Conservation (phyloP, 2,797 vertebrate species). For the Rhinichthys osculus region DNA sequence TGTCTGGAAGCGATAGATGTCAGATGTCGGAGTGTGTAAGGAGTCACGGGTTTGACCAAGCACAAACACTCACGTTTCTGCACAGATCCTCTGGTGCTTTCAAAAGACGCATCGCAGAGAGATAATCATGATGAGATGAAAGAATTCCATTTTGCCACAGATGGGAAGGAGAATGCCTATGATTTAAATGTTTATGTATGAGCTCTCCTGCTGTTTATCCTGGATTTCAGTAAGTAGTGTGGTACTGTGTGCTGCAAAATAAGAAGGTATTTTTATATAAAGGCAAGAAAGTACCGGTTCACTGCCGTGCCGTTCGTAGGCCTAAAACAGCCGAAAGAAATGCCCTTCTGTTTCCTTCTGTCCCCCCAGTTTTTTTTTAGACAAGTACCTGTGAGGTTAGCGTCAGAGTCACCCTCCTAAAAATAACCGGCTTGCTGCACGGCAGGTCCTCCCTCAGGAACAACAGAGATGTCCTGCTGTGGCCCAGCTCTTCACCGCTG, state of each 20-base stretch:
- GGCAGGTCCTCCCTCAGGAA: slow-evolving; percentile 65
- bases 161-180: slow-evolving; percentile 28
- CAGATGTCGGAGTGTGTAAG: slow-evolving; percentile 72
- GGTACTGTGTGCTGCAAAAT: not conserved
- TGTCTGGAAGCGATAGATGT: slow-evolving; percentile 71
- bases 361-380: slow-evolving; percentile 26
- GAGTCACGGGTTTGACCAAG: slow-evolving; percentile 62
- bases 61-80: slow-evolving; percentile 35
- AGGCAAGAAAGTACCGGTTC: not conserved
- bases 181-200: slow-evolving; percentile 43
- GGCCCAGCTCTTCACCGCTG: slow-evolving; percentile 57
- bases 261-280: slow-evolving; percentile 1
- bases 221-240: slow-evolving; percentile 12
- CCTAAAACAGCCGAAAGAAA: not conserved
- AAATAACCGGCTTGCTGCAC: slow-evolving; percentile 77
- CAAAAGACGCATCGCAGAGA: slow-evolving; percentile 6
- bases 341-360: slow-evolving; percentile 45
- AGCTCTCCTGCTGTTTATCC: slow-evolving; percentile 30
- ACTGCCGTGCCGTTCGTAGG: not conserved
- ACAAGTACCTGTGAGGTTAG: slow-evolving; percentile 64
- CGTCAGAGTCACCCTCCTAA: slow-evolving; percentile 76
- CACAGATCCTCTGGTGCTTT: slow-evolving; percentile 8
- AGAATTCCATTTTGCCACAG: slow-evolving; percentile 17
- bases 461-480: slow-evolving; percentile 58
- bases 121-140: slow-evolving; percentile 34